Conservation (phyloP, 2,888 invertebrate species). For the Hoplodrina ambigua region DNA sequence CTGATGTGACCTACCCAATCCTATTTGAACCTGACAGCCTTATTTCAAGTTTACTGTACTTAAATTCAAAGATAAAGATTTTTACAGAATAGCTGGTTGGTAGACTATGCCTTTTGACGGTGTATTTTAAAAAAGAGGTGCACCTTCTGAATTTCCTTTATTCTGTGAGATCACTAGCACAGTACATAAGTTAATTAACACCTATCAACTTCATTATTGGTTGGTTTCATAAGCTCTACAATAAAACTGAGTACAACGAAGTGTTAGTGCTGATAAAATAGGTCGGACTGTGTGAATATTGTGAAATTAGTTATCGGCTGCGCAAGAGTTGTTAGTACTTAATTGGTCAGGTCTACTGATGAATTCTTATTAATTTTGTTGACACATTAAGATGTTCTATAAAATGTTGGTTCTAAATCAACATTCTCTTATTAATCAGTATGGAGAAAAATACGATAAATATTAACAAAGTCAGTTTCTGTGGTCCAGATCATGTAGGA, state of each 20-base stretch:
- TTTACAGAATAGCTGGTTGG: too few relatives aligned
- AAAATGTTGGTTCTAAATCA: too few relatives aligned
- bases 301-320: slow-evolving; percentile 51
- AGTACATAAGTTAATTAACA: slow-evolving; percentile 50
- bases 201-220: slow-evolving; percentile 54
- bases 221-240: slow-evolving; percentile 54
- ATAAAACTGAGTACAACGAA: slow-evolving; percentile 29
- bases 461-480: background rate
- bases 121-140: background rate
- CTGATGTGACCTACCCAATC: too few relatives aligned
- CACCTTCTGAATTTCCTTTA: background rate
- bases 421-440: background rate
- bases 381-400: too few relatives aligned
- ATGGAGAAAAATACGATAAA: slow-evolving; percentile 1
- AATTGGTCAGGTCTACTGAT: background rate
- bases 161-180: background rate
- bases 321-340: slow-evolving; percentile 19
- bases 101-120: too few relatives aligned
- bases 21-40: too few relatives aligned
- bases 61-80: too few relatives aligned
- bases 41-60: too few relatives aligned
- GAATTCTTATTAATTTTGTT: too few relatives aligned
- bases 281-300: slow-evolving; percentile 31
- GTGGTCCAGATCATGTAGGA: slow-evolving; percentile 32
- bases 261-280: slow-evolving; percentile 35